Evolutionary conservation across 2,888 invertebrate genomes (phyloP).

Genomic region (Tolmerus cingulatus): DNA sequence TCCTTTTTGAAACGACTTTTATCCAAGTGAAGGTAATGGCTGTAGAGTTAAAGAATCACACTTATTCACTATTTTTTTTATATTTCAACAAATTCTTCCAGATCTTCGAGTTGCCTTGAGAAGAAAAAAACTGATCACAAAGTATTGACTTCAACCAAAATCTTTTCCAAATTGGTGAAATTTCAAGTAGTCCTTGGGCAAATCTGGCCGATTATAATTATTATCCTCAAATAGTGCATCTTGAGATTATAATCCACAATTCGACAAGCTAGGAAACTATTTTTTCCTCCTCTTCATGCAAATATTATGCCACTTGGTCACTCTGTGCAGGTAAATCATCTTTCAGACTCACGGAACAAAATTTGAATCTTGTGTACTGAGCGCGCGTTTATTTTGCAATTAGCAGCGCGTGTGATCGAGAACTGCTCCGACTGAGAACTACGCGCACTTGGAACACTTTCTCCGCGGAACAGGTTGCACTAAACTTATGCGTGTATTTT

Average conservation of each 20-base stretch:
- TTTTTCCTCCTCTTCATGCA: conserved; percentile 18
- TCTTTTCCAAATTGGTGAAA: background rate
- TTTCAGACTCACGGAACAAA: background rate
- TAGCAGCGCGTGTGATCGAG: background rate
- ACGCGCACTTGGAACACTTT: background rate
- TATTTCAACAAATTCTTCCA: background rate
- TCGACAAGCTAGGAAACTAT: background rate
- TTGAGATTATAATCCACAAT: background rate
- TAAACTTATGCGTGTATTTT: background rate
- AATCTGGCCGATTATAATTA: background rate
- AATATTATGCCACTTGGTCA: conserved; percentile 18
- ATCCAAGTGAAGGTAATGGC: background rate
- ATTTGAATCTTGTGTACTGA: background rate
- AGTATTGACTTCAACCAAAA: background rate
- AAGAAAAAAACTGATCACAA: background rate
- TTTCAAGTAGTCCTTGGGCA: background rate
- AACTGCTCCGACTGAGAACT: background rate
- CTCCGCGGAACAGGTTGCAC: background rate
- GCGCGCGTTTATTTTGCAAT: background rate
- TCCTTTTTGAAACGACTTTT: background rate
- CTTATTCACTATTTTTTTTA: background rate
- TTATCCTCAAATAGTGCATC: conserved; percentile 5
- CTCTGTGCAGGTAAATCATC: background rate
- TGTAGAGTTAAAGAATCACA: background rate
- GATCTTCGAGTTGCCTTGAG: background rate